Conservation (phyloP, 2,888 invertebrate genomes). For the Eupithecia subfuscata region DNA sequence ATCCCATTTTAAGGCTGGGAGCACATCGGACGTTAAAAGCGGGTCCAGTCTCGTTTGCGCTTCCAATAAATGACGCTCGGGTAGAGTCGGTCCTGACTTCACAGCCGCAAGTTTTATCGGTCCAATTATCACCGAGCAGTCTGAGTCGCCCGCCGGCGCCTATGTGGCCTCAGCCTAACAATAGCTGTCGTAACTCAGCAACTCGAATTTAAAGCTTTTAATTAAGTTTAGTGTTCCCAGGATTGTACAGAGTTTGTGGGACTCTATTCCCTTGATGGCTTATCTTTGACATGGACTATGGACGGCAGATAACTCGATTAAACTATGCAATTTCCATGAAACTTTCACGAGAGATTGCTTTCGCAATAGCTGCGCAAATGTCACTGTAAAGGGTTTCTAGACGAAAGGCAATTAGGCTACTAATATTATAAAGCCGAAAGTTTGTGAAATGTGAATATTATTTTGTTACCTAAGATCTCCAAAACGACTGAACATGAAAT, state of each 20-base stretch:
- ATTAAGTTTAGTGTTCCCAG: constrained; percentile 54
- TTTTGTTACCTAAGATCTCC: no score
- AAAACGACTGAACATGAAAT: no score
- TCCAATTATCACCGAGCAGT: constrained; percentile 55
- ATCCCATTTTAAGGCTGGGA: constrained; percentile 38
- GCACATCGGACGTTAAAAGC: constrained; percentile 28
- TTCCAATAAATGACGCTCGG: constrained; percentile 38
- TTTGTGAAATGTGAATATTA: no score
- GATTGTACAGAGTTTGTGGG: constrained; percentile 49
- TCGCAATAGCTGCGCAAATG: neutral
- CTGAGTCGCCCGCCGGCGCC: constrained; percentile 46
- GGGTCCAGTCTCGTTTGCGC: constrained; percentile 34
- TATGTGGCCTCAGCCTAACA: constrained; percentile 52
- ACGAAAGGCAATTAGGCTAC: neutral
- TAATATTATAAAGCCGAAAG: neutral
- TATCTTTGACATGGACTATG: constrained; percentile 40
- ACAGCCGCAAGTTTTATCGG: constrained; percentile 55
- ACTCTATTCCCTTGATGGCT: constrained; percentile 50
- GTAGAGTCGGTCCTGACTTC: constrained; percentile 39
- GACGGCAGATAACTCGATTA: constrained; percentile 42
- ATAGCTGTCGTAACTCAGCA: constrained; percentile 50
- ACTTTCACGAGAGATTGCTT: constrained; percentile 10
- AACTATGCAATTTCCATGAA: constrained; percentile 43
- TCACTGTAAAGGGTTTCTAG: neutral
- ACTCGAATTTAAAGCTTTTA: constrained; percentile 57